phyloP scores from a whole-genome alignment of 2,797 vertebrate genomes.

The Cryptoprocta ferox region DNA sequence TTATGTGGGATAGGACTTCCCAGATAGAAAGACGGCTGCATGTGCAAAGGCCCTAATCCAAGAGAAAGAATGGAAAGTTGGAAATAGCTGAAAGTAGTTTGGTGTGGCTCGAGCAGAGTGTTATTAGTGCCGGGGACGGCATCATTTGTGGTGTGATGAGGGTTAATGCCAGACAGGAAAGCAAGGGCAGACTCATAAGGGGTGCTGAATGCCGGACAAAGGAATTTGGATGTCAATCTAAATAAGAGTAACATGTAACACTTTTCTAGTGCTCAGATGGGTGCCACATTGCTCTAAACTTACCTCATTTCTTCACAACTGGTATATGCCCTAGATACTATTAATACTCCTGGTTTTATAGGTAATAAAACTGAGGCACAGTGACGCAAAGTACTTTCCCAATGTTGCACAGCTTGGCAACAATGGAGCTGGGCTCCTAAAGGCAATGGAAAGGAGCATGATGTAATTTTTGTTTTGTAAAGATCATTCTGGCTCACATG shows the following conservation, averaged over 20 bases:
- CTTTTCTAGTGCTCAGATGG: not conserved
- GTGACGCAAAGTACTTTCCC: not conserved
- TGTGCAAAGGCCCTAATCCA: not conserved
- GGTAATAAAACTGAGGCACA: not conserved
- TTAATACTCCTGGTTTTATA: not conserved
- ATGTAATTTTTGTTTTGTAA: slow-evolving; percentile 19
- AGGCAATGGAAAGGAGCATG: not conserved
- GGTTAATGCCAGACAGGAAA: not conserved
- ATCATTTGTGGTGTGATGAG: not conserved
- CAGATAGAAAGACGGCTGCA: not conserved
- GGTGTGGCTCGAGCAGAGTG: not conserved
- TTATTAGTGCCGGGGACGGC: not conserved
- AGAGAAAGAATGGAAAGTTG: not conserved
- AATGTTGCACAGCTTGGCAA: not conserved
- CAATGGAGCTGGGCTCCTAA: not conserved
- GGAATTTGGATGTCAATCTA: not conserved
- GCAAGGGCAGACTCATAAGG: not conserved
- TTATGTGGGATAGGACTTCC: not conserved
- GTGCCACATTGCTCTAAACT: not conserved
- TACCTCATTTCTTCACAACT: not conserved
- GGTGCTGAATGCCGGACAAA: not conserved
- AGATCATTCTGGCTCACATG: not conserved
- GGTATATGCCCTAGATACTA: not conserved
- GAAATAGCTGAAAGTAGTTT: not conserved
- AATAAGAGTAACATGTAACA: not conserved